phyloP scores from a whole-genome alignment of 2,797 vertebrate species.

The Acipenser transmontanus region DNA sequence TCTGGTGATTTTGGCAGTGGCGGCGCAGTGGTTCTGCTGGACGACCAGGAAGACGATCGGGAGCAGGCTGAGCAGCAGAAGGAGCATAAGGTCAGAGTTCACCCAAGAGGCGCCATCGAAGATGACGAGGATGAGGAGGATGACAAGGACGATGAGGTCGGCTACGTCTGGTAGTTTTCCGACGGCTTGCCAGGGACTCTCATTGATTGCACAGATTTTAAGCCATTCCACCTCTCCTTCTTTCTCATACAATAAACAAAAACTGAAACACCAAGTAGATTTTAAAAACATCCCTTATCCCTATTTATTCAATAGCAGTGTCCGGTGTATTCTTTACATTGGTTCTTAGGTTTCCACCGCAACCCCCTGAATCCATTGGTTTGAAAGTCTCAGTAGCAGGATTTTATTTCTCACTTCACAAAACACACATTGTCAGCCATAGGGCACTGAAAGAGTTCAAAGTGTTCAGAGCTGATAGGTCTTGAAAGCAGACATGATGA shows the following conservation, averaged over 20 bases:
- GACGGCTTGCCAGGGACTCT: slow-evolving; percentile 62
- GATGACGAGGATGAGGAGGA: slow-evolving; percentile 91
- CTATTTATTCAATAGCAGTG: too few species aligned
- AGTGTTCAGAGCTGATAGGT: too few species aligned
- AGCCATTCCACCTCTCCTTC: slow-evolving; percentile 61
- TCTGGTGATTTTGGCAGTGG: slow-evolving; percentile 93
- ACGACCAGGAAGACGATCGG: slow-evolving; percentile 76
- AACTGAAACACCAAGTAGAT: background rate
- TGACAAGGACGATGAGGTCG: slow-evolving; percentile 88
- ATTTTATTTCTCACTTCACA: too few species aligned
- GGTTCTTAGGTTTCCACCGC: too few species aligned
- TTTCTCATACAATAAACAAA: slow-evolving; percentile 23
- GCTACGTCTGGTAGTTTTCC: slow-evolving; percentile 90
- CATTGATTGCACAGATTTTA: slow-evolving; percentile 74
- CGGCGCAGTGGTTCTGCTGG: slow-evolving; percentile 74
- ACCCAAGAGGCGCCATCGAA: slow-evolving; percentile 75
- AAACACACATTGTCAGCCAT: too few species aligned
- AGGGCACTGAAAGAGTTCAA: too few species aligned
- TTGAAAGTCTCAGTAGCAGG: too few species aligned
- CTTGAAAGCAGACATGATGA: too few species aligned
- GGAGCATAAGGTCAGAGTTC: slow-evolving; percentile 73
- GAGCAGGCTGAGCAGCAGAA: slow-evolving; percentile 67
- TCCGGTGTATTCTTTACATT: too few species aligned
- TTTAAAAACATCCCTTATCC: too few species aligned
- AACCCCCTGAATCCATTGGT: too few species aligned